These are phyloP conservation scores for Porites australiensis DNA, from an alignment of 64 coral and sea anemone species.

Conservation along the genomic window DNA sequence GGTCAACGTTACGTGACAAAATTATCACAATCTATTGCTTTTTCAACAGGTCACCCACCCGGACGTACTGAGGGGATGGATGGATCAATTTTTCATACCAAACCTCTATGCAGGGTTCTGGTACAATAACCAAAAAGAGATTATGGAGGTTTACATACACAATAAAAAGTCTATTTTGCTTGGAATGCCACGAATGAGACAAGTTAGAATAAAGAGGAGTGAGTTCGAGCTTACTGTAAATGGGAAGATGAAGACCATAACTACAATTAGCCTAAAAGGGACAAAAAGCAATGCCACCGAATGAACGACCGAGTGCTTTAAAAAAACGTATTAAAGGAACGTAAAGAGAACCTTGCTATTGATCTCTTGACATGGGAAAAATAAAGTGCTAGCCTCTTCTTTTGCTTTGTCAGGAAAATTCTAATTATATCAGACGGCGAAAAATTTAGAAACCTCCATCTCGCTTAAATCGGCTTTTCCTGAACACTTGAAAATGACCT, in stretches of 20 bases:
- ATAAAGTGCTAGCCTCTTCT: no score
- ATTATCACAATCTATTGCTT: no score
- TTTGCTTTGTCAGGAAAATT: no score
- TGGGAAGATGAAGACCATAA: background rate
- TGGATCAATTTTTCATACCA: background rate
- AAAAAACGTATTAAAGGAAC: no score
- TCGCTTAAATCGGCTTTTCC: no score
- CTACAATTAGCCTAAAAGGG: background rate
- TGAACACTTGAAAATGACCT: no score
- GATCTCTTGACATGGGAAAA: no score
- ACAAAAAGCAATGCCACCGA: background rate
- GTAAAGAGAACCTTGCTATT: no score
- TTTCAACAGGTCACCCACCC: background rate
- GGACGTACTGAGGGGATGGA: background rate
- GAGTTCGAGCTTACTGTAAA: background rate
- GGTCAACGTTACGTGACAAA: no score
- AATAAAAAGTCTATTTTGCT: constrained; percentile 6
- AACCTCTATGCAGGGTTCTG: background rate
- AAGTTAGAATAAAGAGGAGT: constrained; percentile 4
- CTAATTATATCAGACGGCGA: no score
- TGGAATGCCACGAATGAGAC: background rate
- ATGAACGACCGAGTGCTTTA: no score
- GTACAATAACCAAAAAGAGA: background rate
- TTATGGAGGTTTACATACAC: background rate
- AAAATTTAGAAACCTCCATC: no score